These are phyloP conservation scores for Acanthurus leucopareius DNA, from an alignment of 2,797 vertebrate genomes.

Conservation along the genomic window DNA sequence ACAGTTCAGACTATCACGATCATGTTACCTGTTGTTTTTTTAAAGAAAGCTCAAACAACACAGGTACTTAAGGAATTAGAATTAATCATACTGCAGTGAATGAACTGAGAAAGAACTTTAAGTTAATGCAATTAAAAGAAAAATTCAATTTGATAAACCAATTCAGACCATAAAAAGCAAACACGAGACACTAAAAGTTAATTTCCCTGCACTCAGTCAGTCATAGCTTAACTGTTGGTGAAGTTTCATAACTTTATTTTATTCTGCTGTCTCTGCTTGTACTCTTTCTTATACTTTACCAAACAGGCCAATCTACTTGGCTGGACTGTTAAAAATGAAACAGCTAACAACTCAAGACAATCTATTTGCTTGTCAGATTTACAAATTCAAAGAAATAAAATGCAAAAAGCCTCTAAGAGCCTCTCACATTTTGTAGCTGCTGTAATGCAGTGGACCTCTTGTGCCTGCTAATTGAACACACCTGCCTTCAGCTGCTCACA, in stretches of 20 bases:
- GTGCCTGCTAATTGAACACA: conserved; percentile 4
- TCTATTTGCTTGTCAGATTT: not conserved
- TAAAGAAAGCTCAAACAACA: too few relatives aligned
- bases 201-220: not conserved
- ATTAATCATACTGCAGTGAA: too few relatives aligned
- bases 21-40: too few relatives aligned
- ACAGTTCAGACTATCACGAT: too few relatives aligned
- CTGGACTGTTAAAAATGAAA: not conserved
- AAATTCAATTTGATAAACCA: too few relatives aligned
- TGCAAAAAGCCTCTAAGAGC: not conserved
- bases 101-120: too few relatives aligned
- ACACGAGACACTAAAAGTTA: too few relatives aligned
- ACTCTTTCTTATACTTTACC: not conserved
- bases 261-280: not conserved
- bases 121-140: too few relatives aligned
- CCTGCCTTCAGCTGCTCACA: conserved; percentile 9
- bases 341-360: not conserved
- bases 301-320: not conserved
- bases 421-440: not conserved
- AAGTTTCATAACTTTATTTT: not conserved
- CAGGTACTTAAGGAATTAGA: too few relatives aligned
- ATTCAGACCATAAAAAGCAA: too few relatives aligned
- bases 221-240: not conserved
- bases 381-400: not conserved
- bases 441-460: not conserved